Base-by-base conservation (phyloP, 1,140 invertebrate species). In the Copidosoma floridanum region DNA sequence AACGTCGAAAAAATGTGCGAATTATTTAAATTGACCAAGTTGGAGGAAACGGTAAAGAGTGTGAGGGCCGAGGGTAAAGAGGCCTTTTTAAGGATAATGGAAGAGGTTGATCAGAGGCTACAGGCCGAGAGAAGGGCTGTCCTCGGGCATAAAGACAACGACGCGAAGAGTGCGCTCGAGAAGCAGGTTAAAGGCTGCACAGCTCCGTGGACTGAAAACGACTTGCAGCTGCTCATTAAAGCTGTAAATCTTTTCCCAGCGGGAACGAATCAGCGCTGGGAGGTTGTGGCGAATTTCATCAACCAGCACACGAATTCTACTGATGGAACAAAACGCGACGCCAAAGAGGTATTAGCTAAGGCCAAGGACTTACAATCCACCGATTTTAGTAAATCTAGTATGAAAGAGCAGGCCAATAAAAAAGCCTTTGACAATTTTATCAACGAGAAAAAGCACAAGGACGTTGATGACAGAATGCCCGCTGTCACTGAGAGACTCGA, bases 231-330 rank as follows among this genome's bases (percentile, higher is more conserved):
- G 16, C 82, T 99, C 1, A 95, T 98, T 18, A 98, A 98, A 78
- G 95, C 93, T 32, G 94, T 98, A 0, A 98, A 97, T 82, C 73
- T 98, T 2, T 98, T 98, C 76, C 95, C 97, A 0, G 94, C 95
- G 40, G 96, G 97, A 14, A 98, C 96, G 0, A 92, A 89, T 76
- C 91, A 97, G 72, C 84, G 94, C 66, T 99, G 95, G 96, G 95
- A 98, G 59, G 94, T 97, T 0, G 92, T 98, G 2, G 92, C 95
- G 0, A 94, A 94, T 72, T 99, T 96, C 75, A 89, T 99, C 14
- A 95, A 95, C 73, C 95, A 98, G 73, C 97, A 99, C 72, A 83
- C 85, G 14, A 85, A 78, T 64, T 68, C 64, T 2, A 76, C 60
- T 56, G 75, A 68, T 54, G 69, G 65, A 57, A 78, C 74, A 27